These are phyloP conservation scores for Bradypodion pumilum DNA, from an alignment of 2,797 vertebrate genomes.

Conservation along the genomic window DNA sequence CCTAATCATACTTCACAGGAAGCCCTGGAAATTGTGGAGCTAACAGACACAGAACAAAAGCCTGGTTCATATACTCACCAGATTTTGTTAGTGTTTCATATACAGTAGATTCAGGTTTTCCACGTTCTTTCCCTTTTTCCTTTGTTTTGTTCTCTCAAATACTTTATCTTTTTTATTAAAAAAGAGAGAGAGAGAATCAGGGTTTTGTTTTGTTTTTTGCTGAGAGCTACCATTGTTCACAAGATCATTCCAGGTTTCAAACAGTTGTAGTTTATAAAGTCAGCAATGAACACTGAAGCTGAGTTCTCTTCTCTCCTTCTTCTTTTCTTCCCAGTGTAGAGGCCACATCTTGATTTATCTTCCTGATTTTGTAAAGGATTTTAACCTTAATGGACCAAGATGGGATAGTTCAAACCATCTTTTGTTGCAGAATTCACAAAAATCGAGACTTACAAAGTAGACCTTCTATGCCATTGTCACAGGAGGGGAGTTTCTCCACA, in stretches of 20 bases:
- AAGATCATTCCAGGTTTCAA: background rate
- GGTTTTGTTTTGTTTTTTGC: no score
- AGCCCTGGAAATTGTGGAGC: background rate
- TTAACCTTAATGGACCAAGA: no score
- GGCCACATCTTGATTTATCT: background rate
- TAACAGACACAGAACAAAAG: background rate
- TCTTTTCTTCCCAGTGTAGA: background rate
- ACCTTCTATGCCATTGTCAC: no score
- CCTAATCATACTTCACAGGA: background rate
- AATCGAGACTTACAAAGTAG: no score
- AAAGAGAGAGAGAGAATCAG: no score
- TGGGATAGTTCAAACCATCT: no score
- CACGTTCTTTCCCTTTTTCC: no score
- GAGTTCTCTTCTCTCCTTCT: background rate
- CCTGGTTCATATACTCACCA: background rate
- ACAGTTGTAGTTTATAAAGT: no score
- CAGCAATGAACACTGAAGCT: background rate
- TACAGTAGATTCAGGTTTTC: no score
- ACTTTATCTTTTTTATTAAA: no score
- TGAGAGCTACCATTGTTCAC: background rate
- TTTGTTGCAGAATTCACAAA: no score
- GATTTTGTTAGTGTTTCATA: background rate
- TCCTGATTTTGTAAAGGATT: background rate
- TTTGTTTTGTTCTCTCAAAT: background rate
- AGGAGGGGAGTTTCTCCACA: no score